A percentile compares a stretch with the other conserved stretches of the same genome.
Conservation (phyloP, 1,140 invertebrate genomes). For the Macrocentrus cingulum region DNA sequence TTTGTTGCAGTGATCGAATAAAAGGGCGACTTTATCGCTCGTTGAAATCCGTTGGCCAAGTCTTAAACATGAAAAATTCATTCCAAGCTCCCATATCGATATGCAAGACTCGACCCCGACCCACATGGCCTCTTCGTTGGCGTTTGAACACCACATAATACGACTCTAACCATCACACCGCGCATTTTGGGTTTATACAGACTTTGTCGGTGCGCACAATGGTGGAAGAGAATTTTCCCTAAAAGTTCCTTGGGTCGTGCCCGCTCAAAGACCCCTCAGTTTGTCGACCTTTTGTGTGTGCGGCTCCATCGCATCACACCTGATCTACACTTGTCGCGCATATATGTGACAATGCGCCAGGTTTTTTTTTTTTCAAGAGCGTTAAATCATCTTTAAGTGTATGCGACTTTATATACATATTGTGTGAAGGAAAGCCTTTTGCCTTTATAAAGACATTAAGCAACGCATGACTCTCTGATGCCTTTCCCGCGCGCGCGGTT, state of each 20-base stretch:
- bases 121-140: conserved; percentile 36
- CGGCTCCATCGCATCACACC: neutral
- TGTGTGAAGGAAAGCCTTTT: too few relatives aligned
- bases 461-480: too few relatives aligned
- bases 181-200: neutral
- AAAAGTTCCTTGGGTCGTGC: neutral
- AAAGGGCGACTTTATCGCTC: too few relatives aligned
- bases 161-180: conserved; percentile 1
- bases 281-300: neutral
- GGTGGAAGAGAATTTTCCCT: neutral
- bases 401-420: too few relatives aligned
- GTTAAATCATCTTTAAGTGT: too few relatives aligned
- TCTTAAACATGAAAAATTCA: conserved; percentile 47
- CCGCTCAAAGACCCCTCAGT: neutral
- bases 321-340: neutral
- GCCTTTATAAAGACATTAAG: too few relatives aligned
- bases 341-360: too few relatives aligned
- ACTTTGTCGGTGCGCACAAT: neutral
- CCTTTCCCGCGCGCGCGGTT: too few relatives aligned
- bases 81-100: conserved; percentile 39
- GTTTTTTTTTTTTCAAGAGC: too few relatives aligned
- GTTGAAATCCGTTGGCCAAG: conserved; percentile 23
- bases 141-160: too few relatives aligned
- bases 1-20: too few relatives aligned
- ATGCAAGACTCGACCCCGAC: conserved; percentile 45